phyloP scores from a whole-genome alignment of 2,888 invertebrate species.

The Microchrysa polita region DNA sequence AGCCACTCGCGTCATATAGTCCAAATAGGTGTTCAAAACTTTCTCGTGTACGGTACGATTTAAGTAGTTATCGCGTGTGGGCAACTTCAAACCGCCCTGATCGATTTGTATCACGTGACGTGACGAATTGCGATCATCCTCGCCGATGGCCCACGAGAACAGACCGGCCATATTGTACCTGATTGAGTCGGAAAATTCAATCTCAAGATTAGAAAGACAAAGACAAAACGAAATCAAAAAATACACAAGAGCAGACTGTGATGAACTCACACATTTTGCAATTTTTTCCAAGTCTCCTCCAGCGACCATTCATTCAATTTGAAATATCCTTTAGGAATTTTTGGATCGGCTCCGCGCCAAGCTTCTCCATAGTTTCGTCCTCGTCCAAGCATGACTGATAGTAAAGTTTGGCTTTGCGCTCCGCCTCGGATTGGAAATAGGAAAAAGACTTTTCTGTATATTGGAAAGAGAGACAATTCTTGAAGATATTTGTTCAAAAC shows the following conservation, averaged over 20 bases:
- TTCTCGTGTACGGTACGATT: constrained; percentile 89
- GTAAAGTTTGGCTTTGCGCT: constrained; percentile 87
- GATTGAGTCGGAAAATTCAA: too few species aligned
- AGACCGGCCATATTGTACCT: constrained; percentile 70
- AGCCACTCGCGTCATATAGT: constrained; percentile 91
- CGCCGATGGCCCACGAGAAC: constrained; percentile 91
- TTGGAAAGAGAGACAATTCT: too few species aligned
- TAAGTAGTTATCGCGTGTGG: constrained; percentile 92
- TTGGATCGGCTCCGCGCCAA: constrained; percentile 84
- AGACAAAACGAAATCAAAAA: too few species aligned
- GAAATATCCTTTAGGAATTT: constrained; percentile 77
- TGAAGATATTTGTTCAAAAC: too few species aligned
- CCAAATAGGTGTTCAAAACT: constrained; percentile 85
- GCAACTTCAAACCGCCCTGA: constrained; percentile 89
- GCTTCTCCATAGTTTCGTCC: constrained; percentile 87
- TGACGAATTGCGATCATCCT: constrained; percentile 91
- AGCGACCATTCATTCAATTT: constrained; percentile 76
- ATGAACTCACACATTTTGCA: constrained; percentile 74
- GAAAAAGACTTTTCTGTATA: constrained; percentile 68
- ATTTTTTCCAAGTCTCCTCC: constrained; percentile 78
- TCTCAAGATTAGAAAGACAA: background rate
- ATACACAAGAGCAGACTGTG: too few species aligned
- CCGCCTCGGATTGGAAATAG: constrained; percentile 77
- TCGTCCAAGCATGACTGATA: constrained; percentile 92
- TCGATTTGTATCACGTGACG: constrained; percentile 90